A percentile compares a stretch with the other conserved stretches of the same genome.
These are phyloP conservation scores for Aphidius gifuensis DNA, from an alignment of 1,140 invertebrate species.

Conservation along the genomic window DNA sequence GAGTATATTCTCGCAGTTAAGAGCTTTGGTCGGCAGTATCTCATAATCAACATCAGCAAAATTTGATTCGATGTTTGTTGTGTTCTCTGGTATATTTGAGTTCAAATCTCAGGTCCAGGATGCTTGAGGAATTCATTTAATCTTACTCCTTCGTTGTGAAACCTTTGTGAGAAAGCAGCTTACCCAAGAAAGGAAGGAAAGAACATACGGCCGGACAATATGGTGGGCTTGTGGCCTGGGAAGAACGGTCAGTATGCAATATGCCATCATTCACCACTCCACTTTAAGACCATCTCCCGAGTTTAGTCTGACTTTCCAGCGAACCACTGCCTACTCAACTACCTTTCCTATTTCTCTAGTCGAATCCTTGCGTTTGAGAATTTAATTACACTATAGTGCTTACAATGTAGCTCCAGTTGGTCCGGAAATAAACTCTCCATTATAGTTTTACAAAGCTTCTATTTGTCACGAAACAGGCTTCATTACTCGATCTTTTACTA, in stretches of 20 bases:
- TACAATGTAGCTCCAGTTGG: slow-evolving; percentile 56
- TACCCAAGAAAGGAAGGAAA: slow-evolving; percentile 25
- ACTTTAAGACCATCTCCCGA: slow-evolving; percentile 23
- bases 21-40: too few relatives aligned
- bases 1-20: too few relatives aligned
- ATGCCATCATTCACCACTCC: slow-evolving; percentile 45
- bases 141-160: slow-evolving; percentile 18
- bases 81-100: too few relatives aligned
- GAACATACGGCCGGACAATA: slow-evolving; percentile 31
- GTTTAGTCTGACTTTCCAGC: slow-evolving; percentile 24
- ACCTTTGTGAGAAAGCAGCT: slow-evolving; percentile 18
- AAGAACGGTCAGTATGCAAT: slow-evolving; percentile 52
- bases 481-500: slow-evolving; percentile 10
- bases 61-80: too few relatives aligned
- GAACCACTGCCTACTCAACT: slow-evolving; percentile 31
- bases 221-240: slow-evolving; percentile 23
- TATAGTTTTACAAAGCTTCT: slow-evolving; percentile 54
- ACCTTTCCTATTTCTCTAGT: slow-evolving; percentile 31
- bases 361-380: slow-evolving; percentile 55
- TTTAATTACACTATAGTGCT: slow-evolving; percentile 58
- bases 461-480: slow-evolving; percentile 46
- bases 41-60: too few relatives aligned
- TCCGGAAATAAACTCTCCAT: slow-evolving; percentile 57
- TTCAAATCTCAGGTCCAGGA: background rate
- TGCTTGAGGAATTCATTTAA: slow-evolving; percentile 29